phyloP scores from a whole-genome alignment of 2,113 vertebrate genomes.

The Myiagra hebetior region DNA sequence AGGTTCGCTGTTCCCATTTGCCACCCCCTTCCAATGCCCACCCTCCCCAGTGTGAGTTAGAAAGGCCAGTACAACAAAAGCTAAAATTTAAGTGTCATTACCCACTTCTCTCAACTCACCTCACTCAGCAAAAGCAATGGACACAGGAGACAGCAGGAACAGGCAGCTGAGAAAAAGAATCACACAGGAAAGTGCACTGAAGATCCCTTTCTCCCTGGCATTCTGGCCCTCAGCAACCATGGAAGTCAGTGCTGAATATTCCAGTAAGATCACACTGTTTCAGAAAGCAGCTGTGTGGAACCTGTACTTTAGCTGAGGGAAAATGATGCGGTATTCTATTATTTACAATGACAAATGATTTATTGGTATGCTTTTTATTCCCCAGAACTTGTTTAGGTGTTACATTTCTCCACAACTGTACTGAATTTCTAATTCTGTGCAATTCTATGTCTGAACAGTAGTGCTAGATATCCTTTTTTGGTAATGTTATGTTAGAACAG shows the following conservation, averaged over 20 bases:
- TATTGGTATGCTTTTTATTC: conserved; percentile 61
- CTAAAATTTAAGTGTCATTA: neutral
- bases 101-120: neutral
- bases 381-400: conserved; percentile 42
- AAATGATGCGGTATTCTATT: conserved; percentile 69
- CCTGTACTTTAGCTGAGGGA: conserved; percentile 52
- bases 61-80: neutral
- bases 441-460: neutral
- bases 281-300: conserved; percentile 38
- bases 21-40: neutral
- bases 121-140: neutral
- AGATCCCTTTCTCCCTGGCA: neutral
- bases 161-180: neutral
- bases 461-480: neutral
- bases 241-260: conserved; percentile 11
- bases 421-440: conserved; percentile 28
- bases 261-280: neutral
- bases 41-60: neutral
- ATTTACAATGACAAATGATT: conserved; percentile 65
- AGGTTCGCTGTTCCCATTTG: neutral
- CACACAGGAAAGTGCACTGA: fast-evolving
- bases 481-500: neutral
- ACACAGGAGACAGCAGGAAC: neutral
- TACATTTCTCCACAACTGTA: conserved; percentile 2
- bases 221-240: neutral